These are phyloP conservation scores for Tragelaphus imberbis DNA, from an alignment of 2,113 vertebrate genomes.

Conservation along the genomic window DNA sequence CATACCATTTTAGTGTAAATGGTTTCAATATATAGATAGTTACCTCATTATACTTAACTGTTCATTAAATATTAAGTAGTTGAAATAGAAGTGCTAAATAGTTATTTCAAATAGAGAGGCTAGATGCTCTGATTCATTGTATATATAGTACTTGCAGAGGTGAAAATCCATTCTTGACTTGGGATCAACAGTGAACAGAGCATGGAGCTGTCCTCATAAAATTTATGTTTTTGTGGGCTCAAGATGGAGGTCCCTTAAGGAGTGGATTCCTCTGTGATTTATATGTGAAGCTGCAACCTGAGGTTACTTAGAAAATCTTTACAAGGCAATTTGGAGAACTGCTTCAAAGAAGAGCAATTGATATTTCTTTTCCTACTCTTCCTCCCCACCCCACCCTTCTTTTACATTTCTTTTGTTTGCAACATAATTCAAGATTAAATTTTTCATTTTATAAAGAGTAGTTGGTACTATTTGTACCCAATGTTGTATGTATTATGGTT, in stretches of 20 bases:
- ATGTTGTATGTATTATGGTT: not conserved
- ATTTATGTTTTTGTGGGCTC: not conserved
- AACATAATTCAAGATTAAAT: not conserved
- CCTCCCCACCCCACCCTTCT: not conserved
- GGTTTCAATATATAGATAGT: not conserved
- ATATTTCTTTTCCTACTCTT: not conserved
- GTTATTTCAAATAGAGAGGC: not conserved
- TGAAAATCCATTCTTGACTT: not conserved
- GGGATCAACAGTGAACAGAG: not conserved
- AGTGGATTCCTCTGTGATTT: not conserved
- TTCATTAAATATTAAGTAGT: not conserved
- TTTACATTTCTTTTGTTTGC: not conserved
- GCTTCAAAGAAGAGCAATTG: not conserved
- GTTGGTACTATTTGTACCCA: not conserved
- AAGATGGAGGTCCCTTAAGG: not conserved
- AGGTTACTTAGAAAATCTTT: not conserved
- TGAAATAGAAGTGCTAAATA: not conserved
- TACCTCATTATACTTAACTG: not conserved
- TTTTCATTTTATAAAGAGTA: not conserved
- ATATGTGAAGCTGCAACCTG: not conserved
- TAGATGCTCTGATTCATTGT: not conserved
- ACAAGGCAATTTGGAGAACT: not conserved
- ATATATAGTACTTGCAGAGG: not conserved
- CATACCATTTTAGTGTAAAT: not conserved
- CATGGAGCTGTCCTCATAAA: not conserved